phyloP scores from a whole-genome alignment of 1,140 invertebrate species.

The Octopus bimaculoides region DNA sequence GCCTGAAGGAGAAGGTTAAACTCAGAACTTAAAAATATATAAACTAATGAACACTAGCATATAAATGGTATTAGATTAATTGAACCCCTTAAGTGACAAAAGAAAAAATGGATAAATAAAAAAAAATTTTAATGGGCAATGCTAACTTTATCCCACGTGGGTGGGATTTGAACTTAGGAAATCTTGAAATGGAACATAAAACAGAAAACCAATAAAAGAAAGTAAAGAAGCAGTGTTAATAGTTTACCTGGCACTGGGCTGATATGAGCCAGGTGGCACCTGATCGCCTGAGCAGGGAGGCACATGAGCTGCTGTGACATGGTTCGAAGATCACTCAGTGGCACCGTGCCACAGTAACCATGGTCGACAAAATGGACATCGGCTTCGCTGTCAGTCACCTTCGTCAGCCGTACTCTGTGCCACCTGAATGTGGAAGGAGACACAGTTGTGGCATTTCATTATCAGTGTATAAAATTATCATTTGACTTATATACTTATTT shows the following conservation, averaged over 20 bases:
- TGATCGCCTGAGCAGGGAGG: constrained; percentile 42
- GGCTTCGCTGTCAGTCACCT: constrained; percentile 12
- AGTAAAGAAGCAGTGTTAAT: neutral
- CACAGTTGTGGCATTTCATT: too few species aligned
- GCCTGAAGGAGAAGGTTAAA: too few species aligned
- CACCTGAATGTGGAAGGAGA: constrained; percentile 19
- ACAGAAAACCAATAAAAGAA: neutral
- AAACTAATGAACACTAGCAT: too few species aligned
- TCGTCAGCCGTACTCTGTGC: constrained; percentile 33
- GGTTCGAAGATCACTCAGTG: constrained; percentile 14
- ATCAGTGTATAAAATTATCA: too few species aligned
- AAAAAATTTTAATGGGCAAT: too few species aligned
- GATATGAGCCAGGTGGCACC: constrained; percentile 35
- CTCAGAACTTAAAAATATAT: too few species aligned
- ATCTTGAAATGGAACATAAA: neutral
- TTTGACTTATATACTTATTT: too few species aligned
- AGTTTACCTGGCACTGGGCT: constrained; percentile 29
- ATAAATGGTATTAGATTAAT: too few species aligned
- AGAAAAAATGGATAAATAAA: too few species aligned
- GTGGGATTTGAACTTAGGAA: too few species aligned
- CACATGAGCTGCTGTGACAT: constrained; percentile 27
- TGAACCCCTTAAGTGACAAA: too few species aligned
- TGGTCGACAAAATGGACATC: constrained; percentile 41
- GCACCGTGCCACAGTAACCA: constrained; percentile 29
- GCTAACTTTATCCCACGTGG: too few species aligned